A percentile compares a stretch with the other conserved stretches of the same genome.
Conservation (phyloP, 2,888 invertebrate genomes). For the Scelioninae gen. 1 region DNA sequence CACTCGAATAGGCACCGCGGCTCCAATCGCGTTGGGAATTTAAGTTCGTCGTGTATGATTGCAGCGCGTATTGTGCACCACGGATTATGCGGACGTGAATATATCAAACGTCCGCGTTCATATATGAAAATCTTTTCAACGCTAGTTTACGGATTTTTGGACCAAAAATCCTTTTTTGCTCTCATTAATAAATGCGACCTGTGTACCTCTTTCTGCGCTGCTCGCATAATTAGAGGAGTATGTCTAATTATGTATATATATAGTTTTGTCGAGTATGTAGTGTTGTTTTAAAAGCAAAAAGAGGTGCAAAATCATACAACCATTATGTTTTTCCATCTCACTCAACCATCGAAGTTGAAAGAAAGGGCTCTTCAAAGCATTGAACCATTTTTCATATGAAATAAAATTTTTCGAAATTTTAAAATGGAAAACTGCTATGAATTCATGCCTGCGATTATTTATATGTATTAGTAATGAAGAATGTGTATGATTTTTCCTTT, state of each 20-base stretch:
- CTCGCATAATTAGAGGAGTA: constrained; percentile 43
- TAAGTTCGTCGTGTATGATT: constrained; percentile 60
- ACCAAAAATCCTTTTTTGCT: constrained; percentile 23
- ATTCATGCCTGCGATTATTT: too few relatives aligned
- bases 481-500: too few relatives aligned
- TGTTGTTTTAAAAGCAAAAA: too few relatives aligned
- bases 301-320: too few relatives aligned
- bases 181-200: constrained; percentile 49
- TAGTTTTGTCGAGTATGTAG: constrained; percentile 7
- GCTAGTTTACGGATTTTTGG: constrained; percentile 32
- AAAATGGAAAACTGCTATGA: too few relatives aligned
- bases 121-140: constrained; percentile 37
- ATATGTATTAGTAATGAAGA: too few relatives aligned
- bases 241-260: too few relatives aligned
- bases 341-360: too few relatives aligned
- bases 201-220: background rate
- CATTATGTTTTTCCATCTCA: too few relatives aligned
- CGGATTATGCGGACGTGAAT: constrained; percentile 47
- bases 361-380: too few relatives aligned
- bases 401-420: too few relatives aligned
- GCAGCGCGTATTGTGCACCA: constrained; percentile 57
- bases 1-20: constrained; percentile 75
- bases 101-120: constrained; percentile 60
- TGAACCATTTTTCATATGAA: too few relatives aligned
- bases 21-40: constrained; percentile 65